Evolutionary conservation across 1,140 invertebrate genomes (phyloP).

Genomic region (Coptotermes formosanus): DNA sequence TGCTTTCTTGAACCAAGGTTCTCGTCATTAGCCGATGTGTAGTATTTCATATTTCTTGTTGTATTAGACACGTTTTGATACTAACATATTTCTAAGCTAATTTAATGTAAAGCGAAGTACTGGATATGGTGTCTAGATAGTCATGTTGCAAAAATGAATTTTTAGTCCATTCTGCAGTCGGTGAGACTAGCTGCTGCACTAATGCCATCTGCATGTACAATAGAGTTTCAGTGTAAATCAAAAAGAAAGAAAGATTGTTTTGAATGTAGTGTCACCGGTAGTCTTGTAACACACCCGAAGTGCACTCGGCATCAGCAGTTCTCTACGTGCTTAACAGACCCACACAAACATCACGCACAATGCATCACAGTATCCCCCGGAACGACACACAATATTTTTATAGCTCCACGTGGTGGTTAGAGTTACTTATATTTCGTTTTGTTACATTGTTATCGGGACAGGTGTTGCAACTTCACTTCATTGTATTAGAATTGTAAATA

Average conservation of each 20-base stretch:
- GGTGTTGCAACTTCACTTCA: background rate
- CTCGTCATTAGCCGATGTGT: too few relatives aligned
- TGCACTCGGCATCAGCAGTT: background rate
- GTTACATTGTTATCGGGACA: background rate
- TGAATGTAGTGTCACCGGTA: background rate
- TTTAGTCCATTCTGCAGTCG: too few relatives aligned
- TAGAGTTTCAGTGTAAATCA: background rate
- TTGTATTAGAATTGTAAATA: slow-evolving; percentile 18
- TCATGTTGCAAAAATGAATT: too few relatives aligned
- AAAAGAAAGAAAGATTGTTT: background rate
- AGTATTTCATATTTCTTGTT: too few relatives aligned
- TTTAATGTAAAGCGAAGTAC: slow-evolving; percentile 1
- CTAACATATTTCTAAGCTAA: background rate
- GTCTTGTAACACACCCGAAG: background rate
- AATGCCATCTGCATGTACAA: background rate
- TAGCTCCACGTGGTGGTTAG: background rate
- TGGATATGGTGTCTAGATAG: background rate
- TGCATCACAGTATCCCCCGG: background rate
- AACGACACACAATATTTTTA: background rate
- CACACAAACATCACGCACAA: background rate
- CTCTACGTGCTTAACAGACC: background rate
- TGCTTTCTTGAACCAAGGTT: too few relatives aligned
- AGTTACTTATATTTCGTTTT: background rate
- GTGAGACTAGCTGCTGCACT: background rate
- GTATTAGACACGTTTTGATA: background rate